A percentile compares a stretch with the other conserved stretches of the same genome.
phyloP scores from a whole-genome alignment of 2,113 vertebrate species.

The Ploceus nigricollis region DNA sequence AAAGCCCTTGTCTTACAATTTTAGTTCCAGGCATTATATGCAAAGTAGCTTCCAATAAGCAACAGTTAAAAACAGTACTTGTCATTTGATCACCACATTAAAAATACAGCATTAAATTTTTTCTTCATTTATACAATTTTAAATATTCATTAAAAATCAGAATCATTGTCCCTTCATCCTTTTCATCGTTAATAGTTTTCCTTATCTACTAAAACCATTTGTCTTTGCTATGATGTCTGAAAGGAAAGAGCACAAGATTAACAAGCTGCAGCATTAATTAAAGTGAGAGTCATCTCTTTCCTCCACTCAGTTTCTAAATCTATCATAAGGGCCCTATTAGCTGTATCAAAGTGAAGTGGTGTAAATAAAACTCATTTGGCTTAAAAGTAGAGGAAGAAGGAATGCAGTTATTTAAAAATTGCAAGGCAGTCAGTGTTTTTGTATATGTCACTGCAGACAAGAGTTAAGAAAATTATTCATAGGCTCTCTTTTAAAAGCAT shows the following conservation, averaged over 20 bases:
- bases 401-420: not conserved
- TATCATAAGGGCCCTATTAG: constrained; percentile 24
- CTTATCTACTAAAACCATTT: constrained; percentile 70
- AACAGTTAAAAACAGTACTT: constrained; percentile 44
- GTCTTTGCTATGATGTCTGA: constrained; percentile 58
- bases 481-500: not conserved
- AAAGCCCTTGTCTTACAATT: not conserved
- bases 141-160: constrained; percentile 49
- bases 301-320: constrained; percentile 27
- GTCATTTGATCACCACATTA: not conserved
- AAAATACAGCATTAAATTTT: constrained; percentile 14
- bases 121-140: constrained; percentile 21
- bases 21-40: not conserved
- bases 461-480: not conserved
- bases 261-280: constrained; percentile 66
- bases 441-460: not conserved
- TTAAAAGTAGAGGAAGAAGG: not conserved
- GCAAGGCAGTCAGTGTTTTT: not conserved
- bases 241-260: constrained; percentile 51
- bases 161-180: constrained; percentile 49
- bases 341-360: constrained; percentile 20
- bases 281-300: constrained; percentile 56
- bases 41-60: not conserved
- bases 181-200: constrained; percentile 38
- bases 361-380: constrained; percentile 37